Conservation (phyloP, 1,140 invertebrate species). For the Musca vetustissima region DNA sequence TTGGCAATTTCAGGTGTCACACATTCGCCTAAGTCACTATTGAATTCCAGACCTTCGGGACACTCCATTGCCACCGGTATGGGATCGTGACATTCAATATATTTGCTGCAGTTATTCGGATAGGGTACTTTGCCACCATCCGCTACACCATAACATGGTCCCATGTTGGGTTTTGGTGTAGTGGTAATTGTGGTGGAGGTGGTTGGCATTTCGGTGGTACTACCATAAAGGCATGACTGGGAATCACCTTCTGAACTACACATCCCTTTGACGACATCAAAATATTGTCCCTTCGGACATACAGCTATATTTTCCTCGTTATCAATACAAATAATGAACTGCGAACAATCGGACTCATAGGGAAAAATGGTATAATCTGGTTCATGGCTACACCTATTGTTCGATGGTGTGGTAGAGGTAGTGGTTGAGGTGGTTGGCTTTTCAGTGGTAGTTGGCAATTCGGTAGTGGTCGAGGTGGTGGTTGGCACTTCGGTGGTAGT, state of each 20-base stretch:
- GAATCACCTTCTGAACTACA: conserved; percentile 31
- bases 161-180: conserved; percentile 26
- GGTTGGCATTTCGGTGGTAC: conserved; percentile 1
- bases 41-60: conserved; percentile 39
- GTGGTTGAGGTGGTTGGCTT: too few species aligned
- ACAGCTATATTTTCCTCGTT: conserved; percentile 21
- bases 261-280: conserved; percentile 32
- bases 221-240: neutral
- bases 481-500: too few species aligned
- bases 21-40: conserved; percentile 34
- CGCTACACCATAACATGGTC: conserved; percentile 35
- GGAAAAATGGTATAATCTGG: conserved; percentile 26
- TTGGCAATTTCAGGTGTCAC: conserved; percentile 40
- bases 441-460: conserved; percentile 18
- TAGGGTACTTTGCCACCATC: conserved; percentile 36
- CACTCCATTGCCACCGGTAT: conserved; percentile 45
- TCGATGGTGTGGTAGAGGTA: conserved; percentile 29
- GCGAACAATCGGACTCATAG: conserved; percentile 32
- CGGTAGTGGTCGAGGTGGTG: too few species aligned
- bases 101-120: conserved; percentile 44
- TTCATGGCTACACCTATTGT: conserved; percentile 31
- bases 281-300: conserved; percentile 38
- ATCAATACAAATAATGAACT: conserved; percentile 40
- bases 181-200: conserved; percentile 8
- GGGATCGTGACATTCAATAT: conserved; percentile 38